Percentiles rank a stretch among this genome's conserved stretches.
These are phyloP conservation scores for Pheosia tremula DNA, from an alignment of 2,888 invertebrate genomes.

Conservation along the genomic window DNA sequence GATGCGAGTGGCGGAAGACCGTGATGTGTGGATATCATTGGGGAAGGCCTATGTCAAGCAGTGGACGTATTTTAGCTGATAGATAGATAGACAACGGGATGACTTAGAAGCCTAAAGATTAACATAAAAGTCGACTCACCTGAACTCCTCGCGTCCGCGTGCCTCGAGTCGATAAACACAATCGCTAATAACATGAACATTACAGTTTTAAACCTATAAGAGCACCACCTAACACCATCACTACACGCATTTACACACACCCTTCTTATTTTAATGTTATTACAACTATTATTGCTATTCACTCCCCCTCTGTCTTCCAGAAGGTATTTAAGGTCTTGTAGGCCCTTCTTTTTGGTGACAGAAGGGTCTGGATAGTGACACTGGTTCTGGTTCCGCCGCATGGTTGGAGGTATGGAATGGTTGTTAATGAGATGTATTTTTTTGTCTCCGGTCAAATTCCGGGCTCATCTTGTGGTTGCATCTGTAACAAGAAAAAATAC, in stretches of 20 bases:
- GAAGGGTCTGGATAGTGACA: constrained; percentile 51
- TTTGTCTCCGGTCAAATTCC: constrained; percentile 64
- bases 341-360: constrained; percentile 61
- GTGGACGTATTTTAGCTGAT: too few species aligned
- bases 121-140: constrained; percentile 55
- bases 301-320: constrained; percentile 77
- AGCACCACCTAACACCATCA: constrained; percentile 68
- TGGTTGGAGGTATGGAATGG: constrained; percentile 45
- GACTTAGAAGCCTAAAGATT: too few species aligned
- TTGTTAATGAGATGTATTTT: constrained; percentile 36
- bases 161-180: constrained; percentile 61
- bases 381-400: constrained; percentile 44
- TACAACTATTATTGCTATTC: constrained; percentile 63
- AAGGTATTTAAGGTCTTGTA: constrained; percentile 74
- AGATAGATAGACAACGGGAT: too few species aligned
- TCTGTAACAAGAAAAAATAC: constrained; percentile 62
- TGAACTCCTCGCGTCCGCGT: constrained; percentile 74
- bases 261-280: constrained; percentile 58
- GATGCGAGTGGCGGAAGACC: too few species aligned
- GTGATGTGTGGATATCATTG: too few species aligned
- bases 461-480: constrained; percentile 69
- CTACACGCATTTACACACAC: constrained; percentile 55
- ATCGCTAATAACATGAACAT: constrained; percentile 70
- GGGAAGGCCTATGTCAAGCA: too few species aligned
- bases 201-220: constrained; percentile 70